Evolutionary conservation across 2,888 invertebrate species (phyloP).

Genomic region (Mechanitis mazaeus): DNA sequence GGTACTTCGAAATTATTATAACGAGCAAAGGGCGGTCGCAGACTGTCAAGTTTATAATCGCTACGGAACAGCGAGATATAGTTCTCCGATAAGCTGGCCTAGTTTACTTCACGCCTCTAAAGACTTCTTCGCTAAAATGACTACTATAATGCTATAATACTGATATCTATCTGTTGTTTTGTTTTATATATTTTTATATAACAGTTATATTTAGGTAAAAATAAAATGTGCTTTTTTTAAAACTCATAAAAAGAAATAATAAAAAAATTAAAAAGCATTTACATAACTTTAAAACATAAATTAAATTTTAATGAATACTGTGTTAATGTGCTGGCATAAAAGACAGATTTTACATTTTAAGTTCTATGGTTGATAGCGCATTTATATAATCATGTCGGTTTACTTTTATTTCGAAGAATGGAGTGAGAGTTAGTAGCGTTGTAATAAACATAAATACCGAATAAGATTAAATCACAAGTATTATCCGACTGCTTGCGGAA

Average conservation of each 20-base stretch:
- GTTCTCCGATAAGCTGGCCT: constrained; percentile 41
- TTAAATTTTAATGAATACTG: too few relatives aligned
- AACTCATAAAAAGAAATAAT: neutral
- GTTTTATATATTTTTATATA: neutral
- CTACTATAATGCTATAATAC: neutral
- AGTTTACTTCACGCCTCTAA: constrained; percentile 36
- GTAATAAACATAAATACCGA: too few relatives aligned
- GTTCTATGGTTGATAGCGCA: too few relatives aligned
- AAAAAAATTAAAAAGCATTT: too few relatives aligned
- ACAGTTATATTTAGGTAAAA: neutral
- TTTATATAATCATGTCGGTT: too few relatives aligned
- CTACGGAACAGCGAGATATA: constrained; percentile 41
- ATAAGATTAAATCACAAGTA: too few relatives aligned
- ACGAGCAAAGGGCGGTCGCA: constrained; percentile 23
- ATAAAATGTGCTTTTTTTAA: neutral
- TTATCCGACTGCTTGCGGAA: too few relatives aligned
- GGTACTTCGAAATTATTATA: constrained; percentile 17
- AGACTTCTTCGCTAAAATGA: constrained; percentile 1
- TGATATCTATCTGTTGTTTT: neutral
- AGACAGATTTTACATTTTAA: too few relatives aligned
- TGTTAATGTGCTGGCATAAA: too few relatives aligned
- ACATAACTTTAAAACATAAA: too few relatives aligned
- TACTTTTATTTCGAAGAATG: too few relatives aligned
- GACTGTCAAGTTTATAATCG: constrained; percentile 52
- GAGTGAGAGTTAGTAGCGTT: too few relatives aligned